These are phyloP conservation scores for Drosophila ohnishii DNA, from an alignment of 1,140 invertebrate genomes.

Conservation along the genomic window DNA sequence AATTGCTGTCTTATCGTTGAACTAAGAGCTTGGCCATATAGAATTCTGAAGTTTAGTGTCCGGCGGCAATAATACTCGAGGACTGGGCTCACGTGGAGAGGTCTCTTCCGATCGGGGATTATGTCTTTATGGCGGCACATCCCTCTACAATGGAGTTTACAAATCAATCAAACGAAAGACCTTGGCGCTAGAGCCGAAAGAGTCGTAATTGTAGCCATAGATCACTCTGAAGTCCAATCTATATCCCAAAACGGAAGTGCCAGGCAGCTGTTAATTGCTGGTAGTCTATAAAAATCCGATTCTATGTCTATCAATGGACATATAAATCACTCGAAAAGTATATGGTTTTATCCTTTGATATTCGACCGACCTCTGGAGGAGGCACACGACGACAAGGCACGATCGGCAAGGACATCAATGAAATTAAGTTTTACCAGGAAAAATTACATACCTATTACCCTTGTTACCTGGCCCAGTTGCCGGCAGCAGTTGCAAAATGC, in stretches of 20 bases:
- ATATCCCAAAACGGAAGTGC: constrained; percentile 63
- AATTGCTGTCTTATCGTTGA: constrained; percentile 27
- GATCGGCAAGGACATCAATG: constrained; percentile 72
- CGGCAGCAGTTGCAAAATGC: constrained; percentile 55
- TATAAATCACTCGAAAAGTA: constrained; percentile 64
- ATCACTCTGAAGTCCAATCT: constrained; percentile 49
- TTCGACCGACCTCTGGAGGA: constrained; percentile 32
- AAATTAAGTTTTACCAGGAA: constrained; percentile 65
- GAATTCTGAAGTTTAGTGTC: constrained; percentile 20
- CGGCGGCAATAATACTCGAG: constrained; percentile 28
- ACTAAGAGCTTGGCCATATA: constrained; percentile 23
- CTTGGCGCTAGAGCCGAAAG: constrained; percentile 22
- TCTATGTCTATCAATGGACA: constrained; percentile 34
- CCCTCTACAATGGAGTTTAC: constrained; percentile 18
- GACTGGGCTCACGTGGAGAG: constrained; percentile 11
- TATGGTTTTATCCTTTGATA: constrained; percentile 57
- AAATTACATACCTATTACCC: constrained; percentile 77
- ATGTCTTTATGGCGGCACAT: constrained; percentile 35
- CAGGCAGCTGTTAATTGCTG: constrained; percentile 72
- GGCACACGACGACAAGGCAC: constrained; percentile 57
- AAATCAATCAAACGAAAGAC: constrained; percentile 40
- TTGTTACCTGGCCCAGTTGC: constrained; percentile 57
- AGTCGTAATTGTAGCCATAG: constrained; percentile 43
- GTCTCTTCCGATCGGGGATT: constrained; percentile 26
- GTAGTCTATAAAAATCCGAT: constrained; percentile 65